A percentile compares a stretch with the other conserved stretches of the same genome.
Evolutionary conservation across 1,140 invertebrate genomes (phyloP).

Genomic region (Heterodera carotae): DNA sequence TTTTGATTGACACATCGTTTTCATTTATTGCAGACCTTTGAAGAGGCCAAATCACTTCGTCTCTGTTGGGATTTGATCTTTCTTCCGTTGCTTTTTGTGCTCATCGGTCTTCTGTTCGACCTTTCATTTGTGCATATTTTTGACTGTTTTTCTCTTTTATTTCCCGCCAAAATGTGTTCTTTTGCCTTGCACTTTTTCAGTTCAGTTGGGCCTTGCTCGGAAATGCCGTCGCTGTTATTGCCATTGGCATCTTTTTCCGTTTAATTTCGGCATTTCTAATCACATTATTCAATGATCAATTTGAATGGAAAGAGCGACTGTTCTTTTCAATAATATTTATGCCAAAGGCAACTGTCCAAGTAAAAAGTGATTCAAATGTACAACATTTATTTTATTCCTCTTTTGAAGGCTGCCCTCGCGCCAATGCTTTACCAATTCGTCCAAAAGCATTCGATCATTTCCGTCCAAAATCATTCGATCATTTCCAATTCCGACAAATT

Average conservation of each 20-base stretch:
- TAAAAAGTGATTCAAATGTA: slow-evolving; percentile 8
- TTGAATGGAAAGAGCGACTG: slow-evolving; percentile 39
- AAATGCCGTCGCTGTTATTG: slow-evolving; percentile 44
- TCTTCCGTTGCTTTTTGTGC: slow-evolving; percentile 50
- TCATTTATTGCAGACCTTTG: slow-evolving; percentile 40
- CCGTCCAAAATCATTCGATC: not conserved
- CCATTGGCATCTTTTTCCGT: slow-evolving; percentile 40
- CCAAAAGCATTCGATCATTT: not conserved
- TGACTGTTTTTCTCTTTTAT: not conserved
- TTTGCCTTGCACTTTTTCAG: slow-evolving; percentile 17
- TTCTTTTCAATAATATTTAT: slow-evolving; percentile 48
- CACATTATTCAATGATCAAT: slow-evolving; percentile 26
- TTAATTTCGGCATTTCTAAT: slow-evolving; percentile 42
- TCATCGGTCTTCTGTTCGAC: slow-evolving; percentile 51
- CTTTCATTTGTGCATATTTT: slow-evolving; percentile 32
- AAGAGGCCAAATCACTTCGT: slow-evolving; percentile 40
- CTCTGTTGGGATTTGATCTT: slow-evolving; percentile 52
- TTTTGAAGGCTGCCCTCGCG: slow-evolving; percentile 51
- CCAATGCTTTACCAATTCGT: slow-evolving; percentile 44
- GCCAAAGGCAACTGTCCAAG: slow-evolving; percentile 56
- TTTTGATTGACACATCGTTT: not conserved
- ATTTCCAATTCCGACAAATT: slow-evolving; percentile 15
- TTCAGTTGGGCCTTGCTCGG: slow-evolving; percentile 39
- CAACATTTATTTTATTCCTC: not conserved
- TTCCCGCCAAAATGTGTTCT: slow-evolving; percentile 24